phyloP scores from a whole-genome alignment of 2,888 invertebrate species.

The Gryllus longicercus region DNA sequence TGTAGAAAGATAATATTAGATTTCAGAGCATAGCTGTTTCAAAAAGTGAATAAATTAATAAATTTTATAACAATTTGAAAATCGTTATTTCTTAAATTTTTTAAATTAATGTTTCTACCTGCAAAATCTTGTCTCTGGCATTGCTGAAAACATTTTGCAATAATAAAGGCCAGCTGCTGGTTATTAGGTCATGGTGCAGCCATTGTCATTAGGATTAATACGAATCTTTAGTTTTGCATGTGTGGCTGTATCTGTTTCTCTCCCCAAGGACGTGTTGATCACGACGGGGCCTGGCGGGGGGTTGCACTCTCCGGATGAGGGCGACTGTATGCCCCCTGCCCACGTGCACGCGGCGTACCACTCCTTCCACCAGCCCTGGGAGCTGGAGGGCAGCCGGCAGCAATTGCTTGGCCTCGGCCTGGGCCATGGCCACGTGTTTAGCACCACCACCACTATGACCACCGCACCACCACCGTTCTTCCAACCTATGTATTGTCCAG shows the following conservation, averaged over 20 bases:
- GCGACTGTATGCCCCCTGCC: slow-evolving; percentile 35
- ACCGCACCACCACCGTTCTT: slow-evolving; percentile 35
- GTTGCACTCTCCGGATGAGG: slow-evolving; percentile 33
- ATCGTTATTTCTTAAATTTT: too few relatives aligned
- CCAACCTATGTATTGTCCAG: slow-evolving; percentile 44
- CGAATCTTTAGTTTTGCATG: slow-evolving; percentile 46
- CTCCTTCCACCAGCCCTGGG: slow-evolving; percentile 67
- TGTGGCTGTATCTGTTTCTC: slow-evolving; percentile 48
- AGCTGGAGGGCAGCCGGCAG: slow-evolving; percentile 60
- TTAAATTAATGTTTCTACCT: too few relatives aligned
- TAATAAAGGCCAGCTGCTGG: too few relatives aligned
- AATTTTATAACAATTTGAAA: too few relatives aligned
- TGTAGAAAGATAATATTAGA: too few relatives aligned
- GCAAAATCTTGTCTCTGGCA: too few relatives aligned
- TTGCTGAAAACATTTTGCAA: too few relatives aligned
- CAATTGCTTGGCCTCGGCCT: slow-evolving; percentile 41
- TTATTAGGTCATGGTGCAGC: too few relatives aligned
- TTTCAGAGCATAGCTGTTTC: too few relatives aligned
- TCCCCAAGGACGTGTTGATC: slow-evolving; percentile 46
- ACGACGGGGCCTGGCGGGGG: slow-evolving; percentile 33
- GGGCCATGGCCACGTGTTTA: slow-evolving; percentile 29
- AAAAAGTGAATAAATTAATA: too few relatives aligned
- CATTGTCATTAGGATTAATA: slow-evolving; percentile 26
- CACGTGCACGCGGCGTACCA: slow-evolving; percentile 53
- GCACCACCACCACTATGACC: slow-evolving; percentile 31